These are phyloP conservation scores for Falcaria lacertinaria DNA, from an alignment of 2,888 invertebrate genomes.

Conservation along the genomic window DNA sequence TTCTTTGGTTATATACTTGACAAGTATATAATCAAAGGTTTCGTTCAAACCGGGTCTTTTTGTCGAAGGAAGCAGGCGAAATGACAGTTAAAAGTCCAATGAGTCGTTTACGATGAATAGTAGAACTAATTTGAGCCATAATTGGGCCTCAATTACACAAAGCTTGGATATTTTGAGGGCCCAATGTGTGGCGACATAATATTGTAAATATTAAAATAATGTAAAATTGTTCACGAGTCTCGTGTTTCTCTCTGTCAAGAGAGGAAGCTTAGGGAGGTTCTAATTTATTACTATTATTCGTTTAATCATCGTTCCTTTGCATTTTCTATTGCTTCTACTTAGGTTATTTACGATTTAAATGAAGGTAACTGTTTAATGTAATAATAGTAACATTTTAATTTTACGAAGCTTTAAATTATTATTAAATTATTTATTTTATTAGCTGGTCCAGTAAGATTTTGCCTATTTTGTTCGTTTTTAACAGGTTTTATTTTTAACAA, in stretches of 20 bases:
- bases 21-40: no score
- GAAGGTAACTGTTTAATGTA: constrained; percentile 13
- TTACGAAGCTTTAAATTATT: constrained; percentile 46
- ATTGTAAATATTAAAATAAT: constrained; percentile 40
- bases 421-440: constrained; percentile 38
- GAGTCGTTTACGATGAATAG: no score
- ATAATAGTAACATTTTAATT: constrained; percentile 14
- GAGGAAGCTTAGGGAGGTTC: constrained; percentile 32
- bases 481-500: neutral
- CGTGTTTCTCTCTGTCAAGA: constrained; percentile 23
- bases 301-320: constrained; percentile 19
- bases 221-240: constrained; percentile 30
- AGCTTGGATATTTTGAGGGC: constrained; percentile 8
- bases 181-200: constrained; percentile 16
- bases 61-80: no score
- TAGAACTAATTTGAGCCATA: no score
- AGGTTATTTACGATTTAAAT: constrained; percentile 21
- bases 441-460: constrained; percentile 62
- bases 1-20: no score
- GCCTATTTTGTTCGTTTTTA: constrained; percentile 12
- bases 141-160: no score
- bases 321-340: constrained; percentile 26
- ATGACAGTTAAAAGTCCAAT: no score
- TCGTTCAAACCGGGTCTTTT: no score
- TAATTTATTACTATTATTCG: constrained; percentile 25